Evolutionary conservation across 2,888 invertebrate species (phyloP), one percentile per base, ranked within the genome.

Genomic region (Heliconius hortense): DNA sequence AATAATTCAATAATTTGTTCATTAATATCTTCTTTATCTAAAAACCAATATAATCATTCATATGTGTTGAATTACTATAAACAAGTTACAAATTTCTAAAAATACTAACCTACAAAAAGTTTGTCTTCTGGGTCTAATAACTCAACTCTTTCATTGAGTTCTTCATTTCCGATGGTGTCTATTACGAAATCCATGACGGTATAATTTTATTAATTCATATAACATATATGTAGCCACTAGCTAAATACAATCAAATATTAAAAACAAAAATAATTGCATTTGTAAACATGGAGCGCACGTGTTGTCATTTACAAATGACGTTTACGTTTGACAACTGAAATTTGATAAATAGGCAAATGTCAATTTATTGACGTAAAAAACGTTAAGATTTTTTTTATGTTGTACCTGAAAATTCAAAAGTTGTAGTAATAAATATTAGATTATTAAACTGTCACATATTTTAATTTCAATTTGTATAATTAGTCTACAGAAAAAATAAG

Each of bases 181-280:
- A 95, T 90, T 75, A 95, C 90, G 82, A 95, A 95, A 88, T 95
- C 92, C 95, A 95, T 95, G 5, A 75, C 82, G 21, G 48, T 66
- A 39, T 4, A 43, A 11, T 66, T 48, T 26, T 31, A n/a, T 71
- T 43, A 24, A 59, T 68, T 68, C 13, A 26, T 28, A 11, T 18
- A 66, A 43, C n/a, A 24, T 66, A 24, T 7, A 24, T 18, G n/a
- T 64, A 15, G 5, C 13, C 8, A 39, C 48, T 48, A 48, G 4
- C 10, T 35, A n/a, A 35, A 35, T 64, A 35, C n/a, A 64, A 11
- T 31, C 10, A n/a, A 35, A 0, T 21, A 43, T 60, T 39, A 73
- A 31, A 7, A 48, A 67, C 18, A 15, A 35, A n/a, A 66, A n/a
- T 24, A 59, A 48, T 62, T 48, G 3, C 39, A 39, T 56, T 26